A percentile compares a stretch with the other conserved stretches of the same genome.
Conservation (phyloP, 2,113 vertebrate species). For the Cygnus atratus region DNA sequence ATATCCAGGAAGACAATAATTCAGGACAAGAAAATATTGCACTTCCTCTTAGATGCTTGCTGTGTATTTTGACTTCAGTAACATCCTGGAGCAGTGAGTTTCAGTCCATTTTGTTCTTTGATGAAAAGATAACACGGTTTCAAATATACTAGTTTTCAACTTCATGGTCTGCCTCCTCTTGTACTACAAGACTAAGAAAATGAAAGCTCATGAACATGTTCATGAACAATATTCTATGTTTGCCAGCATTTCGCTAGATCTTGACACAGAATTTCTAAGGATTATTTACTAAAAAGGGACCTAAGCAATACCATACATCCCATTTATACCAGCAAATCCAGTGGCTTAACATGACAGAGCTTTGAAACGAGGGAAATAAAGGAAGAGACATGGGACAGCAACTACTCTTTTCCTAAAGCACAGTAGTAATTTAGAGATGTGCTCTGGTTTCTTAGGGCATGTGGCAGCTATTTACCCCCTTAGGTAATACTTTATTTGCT, state of each 20-base stretch:
- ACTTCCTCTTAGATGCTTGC: background rate
- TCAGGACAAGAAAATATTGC: background rate
- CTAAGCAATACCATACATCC: background rate
- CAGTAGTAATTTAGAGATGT: background rate
- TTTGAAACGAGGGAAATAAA: background rate
- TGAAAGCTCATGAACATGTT: background rate
- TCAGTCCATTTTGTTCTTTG: background rate
- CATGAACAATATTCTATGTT: background rate
- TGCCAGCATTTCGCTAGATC: background rate
- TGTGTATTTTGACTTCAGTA: background rate
- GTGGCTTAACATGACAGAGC: background rate
- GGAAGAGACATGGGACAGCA: background rate
- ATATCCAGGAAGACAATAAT: background rate
- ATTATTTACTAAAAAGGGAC: conserved; percentile 1
- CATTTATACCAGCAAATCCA: background rate
- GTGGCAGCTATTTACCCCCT: background rate
- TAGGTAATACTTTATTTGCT: background rate
- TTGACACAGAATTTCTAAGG: background rate
- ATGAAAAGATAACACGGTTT: background rate
- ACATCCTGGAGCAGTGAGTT: background rate
- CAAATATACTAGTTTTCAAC: background rate
- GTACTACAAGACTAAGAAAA: background rate
- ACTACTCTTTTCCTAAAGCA: background rate
- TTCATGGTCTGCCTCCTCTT: background rate
- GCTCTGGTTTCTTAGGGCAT: background rate